Conservation (phyloP, 2,888 invertebrate genomes). For the Salpingus planirostris region DNA sequence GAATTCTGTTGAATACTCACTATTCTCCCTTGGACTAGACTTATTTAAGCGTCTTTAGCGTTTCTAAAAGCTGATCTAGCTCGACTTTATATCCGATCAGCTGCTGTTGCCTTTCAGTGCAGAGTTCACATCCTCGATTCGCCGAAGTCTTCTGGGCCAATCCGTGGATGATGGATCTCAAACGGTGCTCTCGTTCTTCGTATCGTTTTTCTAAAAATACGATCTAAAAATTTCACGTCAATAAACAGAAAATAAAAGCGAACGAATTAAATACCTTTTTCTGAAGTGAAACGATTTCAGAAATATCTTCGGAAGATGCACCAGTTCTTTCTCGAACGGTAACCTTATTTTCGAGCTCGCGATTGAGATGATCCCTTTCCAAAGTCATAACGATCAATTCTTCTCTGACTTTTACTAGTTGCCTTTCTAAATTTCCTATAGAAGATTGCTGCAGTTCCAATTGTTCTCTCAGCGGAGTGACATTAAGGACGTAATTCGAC, state of each 20-base stretch:
- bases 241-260: background rate
- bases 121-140: conserved; percentile 38
- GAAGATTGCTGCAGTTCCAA: conserved; percentile 52
- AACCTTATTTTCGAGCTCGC: conserved; percentile 25
- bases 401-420: conserved; percentile 38
- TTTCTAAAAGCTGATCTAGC: conserved; percentile 39
- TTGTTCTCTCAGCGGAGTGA: conserved; percentile 51
- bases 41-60: conserved; percentile 34
- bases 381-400: conserved; percentile 45
- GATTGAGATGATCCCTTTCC: conserved; percentile 49
- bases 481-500: conserved; percentile 54
- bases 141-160: conserved; percentile 38
- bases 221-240: conserved; percentile 32
- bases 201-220: conserved; percentile 41
- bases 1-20: too few relatives aligned
- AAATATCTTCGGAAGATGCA: conserved; percentile 1
- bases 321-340: conserved; percentile 6
- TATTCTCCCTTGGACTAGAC: too few relatives aligned
- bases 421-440: conserved; percentile 41
- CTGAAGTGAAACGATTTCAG: conserved; percentile 24
- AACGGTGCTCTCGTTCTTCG: conserved; percentile 43
- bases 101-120: conserved; percentile 38
- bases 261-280: conserved; percentile 32
- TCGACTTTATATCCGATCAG: conserved; percentile 40
- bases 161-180: conserved; percentile 42